Evolutionary conservation across 2,888 invertebrate species (phyloP), one percentile per base, ranked within the genome.

Genomic region (Dasysyrphus albostriatus): DNA sequence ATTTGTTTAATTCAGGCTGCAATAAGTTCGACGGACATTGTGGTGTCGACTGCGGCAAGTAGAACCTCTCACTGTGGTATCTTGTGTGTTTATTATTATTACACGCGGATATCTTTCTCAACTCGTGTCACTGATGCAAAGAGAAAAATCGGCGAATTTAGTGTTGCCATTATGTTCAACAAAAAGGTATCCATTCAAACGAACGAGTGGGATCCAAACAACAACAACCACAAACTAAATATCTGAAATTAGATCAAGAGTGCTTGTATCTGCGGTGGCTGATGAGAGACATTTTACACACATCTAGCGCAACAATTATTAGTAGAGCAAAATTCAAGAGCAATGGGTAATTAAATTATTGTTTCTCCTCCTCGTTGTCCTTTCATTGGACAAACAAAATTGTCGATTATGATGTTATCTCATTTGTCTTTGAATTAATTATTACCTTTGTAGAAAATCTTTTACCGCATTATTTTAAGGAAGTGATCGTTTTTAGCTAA

Each of bases 51-150:
- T 42, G 8, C 67, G 29, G 47, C 80, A 44, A 47, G 56, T 83
- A 24, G 42, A 24, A 47, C 16, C 19, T 34, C 14, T 42, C 54
- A 34, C 24, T 54, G 12, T 24, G 14, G 3, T 54, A 1, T 14
- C 54, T 29, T 14, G 29, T 29, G 9, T 54, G 42, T 42, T 19
- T 76, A 47, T 69, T 69, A 10, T 10, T 47, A 69, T 67, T 67
- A 80, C 75, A 67, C 56, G 69, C 54, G 51, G 56, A 76, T 63
- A 82, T 87, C 82, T 65, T 78, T 78, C 78, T 74, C 74, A 87
- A 65, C 78, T 82, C 70, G 74, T 74, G 74, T 74, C 74, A 69
- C 49, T 59, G 49, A 69, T 67, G 54, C 34, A 54, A 37, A 61
- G 29, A 67, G 12, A 65, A 49, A 63, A 44, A 51, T 54, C 16